A percentile compares a stretch with the other conserved stretches of the same genome.
Conservation (phyloP, 1,140 invertebrate species). For the Teleopsis dalmanni region DNA sequence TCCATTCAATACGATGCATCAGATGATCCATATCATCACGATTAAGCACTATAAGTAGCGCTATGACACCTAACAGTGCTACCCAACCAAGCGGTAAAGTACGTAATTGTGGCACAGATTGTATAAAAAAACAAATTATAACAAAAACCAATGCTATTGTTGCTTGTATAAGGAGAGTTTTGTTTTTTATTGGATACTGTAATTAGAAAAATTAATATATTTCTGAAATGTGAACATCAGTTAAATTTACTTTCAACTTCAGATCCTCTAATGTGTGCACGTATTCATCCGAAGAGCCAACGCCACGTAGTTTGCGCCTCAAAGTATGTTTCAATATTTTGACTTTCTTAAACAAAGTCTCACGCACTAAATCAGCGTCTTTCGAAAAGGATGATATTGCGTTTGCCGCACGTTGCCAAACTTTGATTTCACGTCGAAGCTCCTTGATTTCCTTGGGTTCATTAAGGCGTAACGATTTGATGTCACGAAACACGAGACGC, state of each 20-base stretch:
- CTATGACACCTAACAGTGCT: slow-evolving; percentile 61
- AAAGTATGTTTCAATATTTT: slow-evolving; percentile 52
- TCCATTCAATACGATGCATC: slow-evolving; percentile 70
- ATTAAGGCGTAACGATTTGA: slow-evolving; percentile 52
- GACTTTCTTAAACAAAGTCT: slow-evolving; percentile 58
- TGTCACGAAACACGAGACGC: slow-evolving; percentile 55
- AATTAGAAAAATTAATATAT: not conserved
- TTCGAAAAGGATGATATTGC: slow-evolving; percentile 64
- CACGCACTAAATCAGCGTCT: slow-evolving; percentile 64
- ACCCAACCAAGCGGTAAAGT: slow-evolving; percentile 65
- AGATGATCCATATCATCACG: slow-evolving; percentile 62
- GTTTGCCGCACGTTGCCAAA: slow-evolving; percentile 64
- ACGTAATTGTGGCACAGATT: slow-evolving; percentile 56
- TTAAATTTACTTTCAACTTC: slow-evolving; percentile 43
- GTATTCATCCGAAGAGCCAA: slow-evolving; percentile 52
- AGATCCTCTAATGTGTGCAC: slow-evolving; percentile 58
- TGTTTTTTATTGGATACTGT: slow-evolving; percentile 64
- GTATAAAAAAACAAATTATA: slow-evolving; percentile 62
- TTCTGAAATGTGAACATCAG: not conserved
- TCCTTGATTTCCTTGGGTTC: slow-evolving; percentile 63
- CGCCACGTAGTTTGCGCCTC: slow-evolving; percentile 50
- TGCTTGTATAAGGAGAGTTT: slow-evolving; percentile 57
- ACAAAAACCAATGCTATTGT: slow-evolving; percentile 55
- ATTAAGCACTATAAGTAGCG: slow-evolving; percentile 57
- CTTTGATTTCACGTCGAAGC: slow-evolving; percentile 63